These are phyloP conservation scores for Callosobruchus maculatus DNA, from an alignment of 2,888 invertebrate species.

Conservation along the genomic window DNA sequence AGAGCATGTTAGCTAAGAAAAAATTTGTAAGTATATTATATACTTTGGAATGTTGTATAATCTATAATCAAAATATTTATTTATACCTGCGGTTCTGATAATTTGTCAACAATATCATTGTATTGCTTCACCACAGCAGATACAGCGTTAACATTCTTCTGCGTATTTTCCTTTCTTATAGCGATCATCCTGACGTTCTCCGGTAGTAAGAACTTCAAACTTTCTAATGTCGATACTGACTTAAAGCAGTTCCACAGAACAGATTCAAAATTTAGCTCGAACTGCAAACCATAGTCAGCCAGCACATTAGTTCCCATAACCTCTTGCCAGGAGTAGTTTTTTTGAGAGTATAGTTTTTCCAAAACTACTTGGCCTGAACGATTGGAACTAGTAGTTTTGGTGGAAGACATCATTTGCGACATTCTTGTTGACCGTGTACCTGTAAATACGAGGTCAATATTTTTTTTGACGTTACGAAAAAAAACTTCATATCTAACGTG, in stretches of 20 bases:
- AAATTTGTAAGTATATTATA: too few relatives aligned
- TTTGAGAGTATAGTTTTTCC: constrained; percentile 36
- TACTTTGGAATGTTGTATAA: too few relatives aligned
- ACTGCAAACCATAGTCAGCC: constrained; percentile 64
- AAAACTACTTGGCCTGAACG: constrained; percentile 17
- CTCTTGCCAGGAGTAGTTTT: constrained; percentile 62
- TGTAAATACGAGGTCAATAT: neutral
- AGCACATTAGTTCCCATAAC: constrained; percentile 64
- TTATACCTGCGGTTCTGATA: constrained; percentile 68
- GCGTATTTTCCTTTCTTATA: constrained; percentile 62
- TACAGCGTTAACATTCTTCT: constrained; percentile 63
- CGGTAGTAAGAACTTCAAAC: constrained; percentile 60
- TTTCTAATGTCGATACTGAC: constrained; percentile 73
- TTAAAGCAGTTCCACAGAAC: constrained; percentile 65
- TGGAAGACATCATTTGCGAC: neutral
- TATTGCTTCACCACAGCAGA: constrained; percentile 60
- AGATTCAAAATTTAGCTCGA: constrained; percentile 63
- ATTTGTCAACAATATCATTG: constrained; percentile 59
- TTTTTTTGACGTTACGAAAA: too few relatives aligned
- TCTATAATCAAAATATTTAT: neutral
- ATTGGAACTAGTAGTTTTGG: neutral
- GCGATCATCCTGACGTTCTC: constrained; percentile 54
- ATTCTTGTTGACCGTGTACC: neutral
- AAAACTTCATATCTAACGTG: too few relatives aligned
- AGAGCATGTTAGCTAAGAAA: too few relatives aligned